Conservation (phyloP, 2,113 vertebrate genomes). For the Geothlypis trichas region DNA sequence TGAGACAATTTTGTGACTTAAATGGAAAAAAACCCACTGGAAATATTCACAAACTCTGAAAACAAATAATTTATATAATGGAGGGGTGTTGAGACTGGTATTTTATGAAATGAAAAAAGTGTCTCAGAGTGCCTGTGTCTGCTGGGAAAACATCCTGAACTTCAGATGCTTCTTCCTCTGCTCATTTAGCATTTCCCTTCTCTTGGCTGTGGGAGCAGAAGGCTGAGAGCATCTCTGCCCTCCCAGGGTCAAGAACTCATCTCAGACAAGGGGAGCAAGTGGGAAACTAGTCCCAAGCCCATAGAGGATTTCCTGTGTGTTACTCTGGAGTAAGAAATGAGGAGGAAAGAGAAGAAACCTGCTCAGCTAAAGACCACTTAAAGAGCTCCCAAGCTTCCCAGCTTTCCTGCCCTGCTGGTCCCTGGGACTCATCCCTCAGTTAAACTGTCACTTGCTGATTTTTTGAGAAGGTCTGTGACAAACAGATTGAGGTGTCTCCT, state of each 20-base stretch:
- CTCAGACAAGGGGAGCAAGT: not conserved
- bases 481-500: not conserved
- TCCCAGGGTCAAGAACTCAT: not conserved
- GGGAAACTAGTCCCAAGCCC: not conserved
- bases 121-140: not conserved
- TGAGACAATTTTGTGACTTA: not conserved
- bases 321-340: not conserved
- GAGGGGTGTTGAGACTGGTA: not conserved
- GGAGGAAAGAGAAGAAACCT: not conserved
- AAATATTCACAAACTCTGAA: not conserved
- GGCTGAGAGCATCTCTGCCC: not conserved
- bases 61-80: not conserved
- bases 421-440: not conserved
- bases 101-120: not conserved
- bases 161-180: not conserved
- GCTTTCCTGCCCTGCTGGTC: not conserved
- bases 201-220: not conserved
- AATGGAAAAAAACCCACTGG: not conserved
- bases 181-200: not conserved
- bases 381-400: not conserved
- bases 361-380: not conserved
- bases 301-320: not conserved
- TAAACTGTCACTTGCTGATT: not conserved
- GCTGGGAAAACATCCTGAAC: not conserved
- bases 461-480: not conserved